Percentiles rank a stretch among this genome's conserved stretches.
phyloP scores from a whole-genome alignment of 2,888 invertebrate species.

The Tenthredo distinguenda region DNA sequence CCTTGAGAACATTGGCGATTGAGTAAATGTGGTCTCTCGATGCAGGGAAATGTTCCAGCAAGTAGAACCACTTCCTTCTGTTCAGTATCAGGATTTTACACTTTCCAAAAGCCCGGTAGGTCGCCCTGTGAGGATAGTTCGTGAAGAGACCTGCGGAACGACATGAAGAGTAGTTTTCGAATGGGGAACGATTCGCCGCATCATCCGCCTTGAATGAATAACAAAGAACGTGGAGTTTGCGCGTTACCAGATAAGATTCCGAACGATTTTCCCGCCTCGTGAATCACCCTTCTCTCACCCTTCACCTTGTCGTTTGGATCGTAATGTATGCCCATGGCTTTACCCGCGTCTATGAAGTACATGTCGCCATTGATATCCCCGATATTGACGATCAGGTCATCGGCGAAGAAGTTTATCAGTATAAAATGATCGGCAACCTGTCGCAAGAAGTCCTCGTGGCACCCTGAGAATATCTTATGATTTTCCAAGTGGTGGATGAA shows the following conservation, averaged over 20 bases:
- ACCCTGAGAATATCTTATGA: slow-evolving; percentile 27
- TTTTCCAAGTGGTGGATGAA: slow-evolving; percentile 25
- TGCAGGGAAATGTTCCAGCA: slow-evolving; percentile 60
- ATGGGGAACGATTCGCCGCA: background rate
- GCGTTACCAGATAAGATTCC: slow-evolving; percentile 47
- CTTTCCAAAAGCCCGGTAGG: slow-evolving; percentile 61
- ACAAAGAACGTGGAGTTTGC: slow-evolving; percentile 29
- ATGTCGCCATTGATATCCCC: slow-evolving; percentile 65
- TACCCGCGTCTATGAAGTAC: slow-evolving; percentile 67
- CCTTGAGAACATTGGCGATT: background rate
- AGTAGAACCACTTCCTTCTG: slow-evolving; percentile 58
- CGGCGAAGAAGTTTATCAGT: slow-evolving; percentile 60
- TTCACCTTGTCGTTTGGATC: slow-evolving; percentile 59
- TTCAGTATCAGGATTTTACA: slow-evolving; percentile 57
- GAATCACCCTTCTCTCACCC: slow-evolving; percentile 42
- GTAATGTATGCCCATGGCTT: slow-evolving; percentile 60
- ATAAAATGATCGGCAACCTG: slow-evolving; percentile 29
- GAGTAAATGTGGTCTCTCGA: slow-evolving; percentile 55
- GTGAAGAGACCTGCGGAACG: slow-evolving; percentile 61
- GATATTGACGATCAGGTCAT: slow-evolving; percentile 61
- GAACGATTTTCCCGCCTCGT: slow-evolving; percentile 21
- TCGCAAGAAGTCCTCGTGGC: slow-evolving; percentile 30
- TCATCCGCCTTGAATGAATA: background rate
- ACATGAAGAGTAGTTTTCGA: slow-evolving; percentile 61
- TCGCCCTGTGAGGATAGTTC: slow-evolving; percentile 60